A percentile compares a stretch with the other conserved stretches of the same genome.
These are phyloP conservation scores for Calliopum simillimum DNA, from an alignment of 2,888 invertebrate species.

Conservation along the genomic window DNA sequence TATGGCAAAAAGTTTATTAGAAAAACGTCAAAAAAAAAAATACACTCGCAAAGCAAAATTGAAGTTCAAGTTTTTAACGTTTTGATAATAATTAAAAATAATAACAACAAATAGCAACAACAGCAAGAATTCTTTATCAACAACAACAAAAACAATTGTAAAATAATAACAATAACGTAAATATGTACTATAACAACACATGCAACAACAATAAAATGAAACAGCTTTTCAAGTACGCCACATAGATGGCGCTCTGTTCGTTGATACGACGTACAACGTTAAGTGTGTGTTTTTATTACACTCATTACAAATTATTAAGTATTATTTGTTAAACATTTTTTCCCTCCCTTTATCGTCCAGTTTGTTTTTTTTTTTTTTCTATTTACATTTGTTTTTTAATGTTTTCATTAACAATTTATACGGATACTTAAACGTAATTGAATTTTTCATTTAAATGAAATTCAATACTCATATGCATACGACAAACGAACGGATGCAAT, in stretches of 20 bases:
- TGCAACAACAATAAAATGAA: constrained; percentile 26
- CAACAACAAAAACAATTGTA: constrained; percentile 33
- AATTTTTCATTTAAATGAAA: too few species aligned
- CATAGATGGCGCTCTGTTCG: neutral
- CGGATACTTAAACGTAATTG: too few species aligned
- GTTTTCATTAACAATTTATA: too few species aligned
- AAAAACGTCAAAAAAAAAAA: constrained; percentile 5
- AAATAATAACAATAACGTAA: constrained; percentile 14
- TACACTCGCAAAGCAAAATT: neutral
- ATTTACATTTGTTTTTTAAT: too few species aligned
- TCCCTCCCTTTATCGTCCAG: too few species aligned
- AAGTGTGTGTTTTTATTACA: constrained; percentile 4
- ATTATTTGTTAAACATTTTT: too few species aligned
- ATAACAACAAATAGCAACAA: neutral
- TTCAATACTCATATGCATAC: too few species aligned
- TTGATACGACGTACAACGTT: neutral
- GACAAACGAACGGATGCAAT: too few species aligned
- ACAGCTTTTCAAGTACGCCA: constrained; percentile 16
- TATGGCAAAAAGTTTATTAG: constrained; percentile 14
- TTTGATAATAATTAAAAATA: constrained; percentile 3
- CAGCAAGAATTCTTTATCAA: too few species aligned
- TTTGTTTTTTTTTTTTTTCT: too few species aligned
- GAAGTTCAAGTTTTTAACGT: constrained; percentile 37
- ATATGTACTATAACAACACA: too few species aligned
- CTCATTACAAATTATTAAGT: neutral